Evolutionary conservation across 2,888 invertebrate genomes (phyloP), one percentile per base, ranked within the genome.

Genomic region (Cetonia aurata): DNA sequence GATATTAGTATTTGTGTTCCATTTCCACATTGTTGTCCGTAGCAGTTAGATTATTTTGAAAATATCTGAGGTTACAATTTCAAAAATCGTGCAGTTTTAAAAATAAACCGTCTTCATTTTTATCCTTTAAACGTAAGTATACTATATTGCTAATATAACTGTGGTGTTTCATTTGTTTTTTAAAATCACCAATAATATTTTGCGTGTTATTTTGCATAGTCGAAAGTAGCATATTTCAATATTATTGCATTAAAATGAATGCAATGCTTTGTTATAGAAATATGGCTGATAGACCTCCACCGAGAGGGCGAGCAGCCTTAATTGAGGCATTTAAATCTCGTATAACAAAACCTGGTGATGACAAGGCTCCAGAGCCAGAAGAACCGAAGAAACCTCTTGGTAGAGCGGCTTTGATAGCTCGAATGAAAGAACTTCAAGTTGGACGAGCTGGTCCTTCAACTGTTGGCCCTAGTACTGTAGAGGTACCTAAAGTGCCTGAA

Each of bases 381-480:
- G 77, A 79, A 4, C 80, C 81, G 6, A 80, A 37, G 37, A 37
- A 80, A 73, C 80, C 82, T 6, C 76, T 79, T 70, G 84, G 83
- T n/a, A 73, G 84, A 68, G 83, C 83, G 12, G 81, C 82, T 0
- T 48, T 81, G 6, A 71, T 84, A 8, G 72, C 75, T 62, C 79
- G 78, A 62, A 46, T 81, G 6, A 77, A 76, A 57, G 77, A 78
- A 53, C 72, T 73, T 25, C 71, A 75, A 57, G 68, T 74, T 8
- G 62, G 79, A 37, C 79, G 80, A 19, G 44, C 41, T 55, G 62
- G 69, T 41, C 50, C 42, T 48, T 37, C 37, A 37, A 37, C 37
- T 12, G 6, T 4, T 42, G 57, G 42, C 9, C 42, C 57, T 12
- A 56, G 15, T 57, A 3, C 56, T 52, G 66, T 55, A 15, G 42